Percentiles rank a stretch among this genome's conserved stretches.
Evolutionary conservation across 2,888 invertebrate species (phyloP).

Genomic region (Acrobasis repandana): DNA sequence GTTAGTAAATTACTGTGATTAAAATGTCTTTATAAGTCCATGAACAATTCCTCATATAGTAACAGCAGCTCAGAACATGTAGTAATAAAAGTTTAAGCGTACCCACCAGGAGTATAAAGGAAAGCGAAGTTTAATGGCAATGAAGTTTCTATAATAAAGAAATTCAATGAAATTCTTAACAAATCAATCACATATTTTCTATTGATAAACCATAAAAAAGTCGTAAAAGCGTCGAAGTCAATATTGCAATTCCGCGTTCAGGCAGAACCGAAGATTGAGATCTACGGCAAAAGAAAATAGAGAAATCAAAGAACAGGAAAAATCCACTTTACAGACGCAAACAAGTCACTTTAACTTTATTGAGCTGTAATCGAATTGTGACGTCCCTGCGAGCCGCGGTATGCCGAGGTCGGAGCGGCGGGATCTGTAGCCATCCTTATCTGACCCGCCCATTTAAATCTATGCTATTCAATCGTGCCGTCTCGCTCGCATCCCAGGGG

Average conservation of each 20-base stretch:
- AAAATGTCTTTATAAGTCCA: not conserved
- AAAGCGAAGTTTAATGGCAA: slow-evolving; percentile 23
- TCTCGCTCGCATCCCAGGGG: slow-evolving; percentile 82
- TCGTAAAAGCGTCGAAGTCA: slow-evolving; percentile 34
- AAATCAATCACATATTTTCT: slow-evolving; percentile 26
- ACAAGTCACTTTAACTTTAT: slow-evolving; percentile 83
- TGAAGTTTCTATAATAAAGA: slow-evolving; percentile 18
- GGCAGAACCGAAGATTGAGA: slow-evolving; percentile 42
- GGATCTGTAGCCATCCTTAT: slow-evolving; percentile 79
- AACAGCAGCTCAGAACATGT: not conserved
- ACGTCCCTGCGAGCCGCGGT: slow-evolving; percentile 73
- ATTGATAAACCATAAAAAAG: slow-evolving; percentile 31
- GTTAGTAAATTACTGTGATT: slow-evolving; percentile 23
- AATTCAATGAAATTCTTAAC: slow-evolving; percentile 11
- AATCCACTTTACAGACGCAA: slow-evolving; percentile 82
- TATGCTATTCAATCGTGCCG: slow-evolving; percentile 82
- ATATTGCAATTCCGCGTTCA: slow-evolving; percentile 35
- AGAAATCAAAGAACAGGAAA: slow-evolving; percentile 74
- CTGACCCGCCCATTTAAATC: slow-evolving; percentile 81
- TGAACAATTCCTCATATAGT: not conserved
- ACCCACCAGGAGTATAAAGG: slow-evolving; percentile 1
- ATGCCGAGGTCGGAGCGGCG: slow-evolving; percentile 60
- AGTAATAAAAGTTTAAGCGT: slow-evolving; percentile 4
- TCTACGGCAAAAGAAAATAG: slow-evolving; percentile 57
- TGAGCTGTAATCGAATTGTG: slow-evolving; percentile 83